Evolutionary conservation across 2,113 vertebrate species (phyloP).

Genomic region (Meriones unguiculatus): DNA sequence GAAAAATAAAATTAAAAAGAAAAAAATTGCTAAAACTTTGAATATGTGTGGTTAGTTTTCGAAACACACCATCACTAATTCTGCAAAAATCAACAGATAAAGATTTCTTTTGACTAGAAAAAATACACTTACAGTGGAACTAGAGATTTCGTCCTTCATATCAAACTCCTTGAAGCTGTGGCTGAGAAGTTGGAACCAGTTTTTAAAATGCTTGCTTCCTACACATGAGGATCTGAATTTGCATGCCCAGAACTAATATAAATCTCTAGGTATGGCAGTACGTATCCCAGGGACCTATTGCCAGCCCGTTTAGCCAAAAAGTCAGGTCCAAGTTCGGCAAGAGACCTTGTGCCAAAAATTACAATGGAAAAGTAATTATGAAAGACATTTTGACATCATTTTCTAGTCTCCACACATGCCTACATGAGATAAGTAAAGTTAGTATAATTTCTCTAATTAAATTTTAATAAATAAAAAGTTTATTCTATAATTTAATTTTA

Average conservation of each 20-base stretch:
- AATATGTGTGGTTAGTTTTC: background rate
- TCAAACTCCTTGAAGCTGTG: background rate
- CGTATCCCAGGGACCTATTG: background rate
- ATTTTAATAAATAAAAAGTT: background rate
- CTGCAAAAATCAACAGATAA: background rate
- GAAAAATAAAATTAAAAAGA: no score
- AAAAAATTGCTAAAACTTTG: conserved; percentile 72
- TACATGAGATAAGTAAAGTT: no score
- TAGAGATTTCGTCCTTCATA: background rate
- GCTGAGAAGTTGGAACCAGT: background rate
- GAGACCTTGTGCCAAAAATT: background rate
- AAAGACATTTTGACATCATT: background rate
- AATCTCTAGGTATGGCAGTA: background rate
- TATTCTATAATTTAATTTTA: background rate
- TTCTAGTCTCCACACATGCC: no score
- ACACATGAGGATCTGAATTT: background rate
- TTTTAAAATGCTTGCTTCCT: background rate
- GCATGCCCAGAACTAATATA: background rate
- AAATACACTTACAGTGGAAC: background rate
- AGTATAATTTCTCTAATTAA: background rate
- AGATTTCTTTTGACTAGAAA: conserved; percentile 53
- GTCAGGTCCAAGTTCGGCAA: background rate
- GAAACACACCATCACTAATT: conserved; percentile 18
- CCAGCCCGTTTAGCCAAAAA: background rate
- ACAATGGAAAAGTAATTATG: background rate